phyloP scores from a whole-genome alignment of 2,113 vertebrate species.

The Halichoeres trimaculatus region DNA sequence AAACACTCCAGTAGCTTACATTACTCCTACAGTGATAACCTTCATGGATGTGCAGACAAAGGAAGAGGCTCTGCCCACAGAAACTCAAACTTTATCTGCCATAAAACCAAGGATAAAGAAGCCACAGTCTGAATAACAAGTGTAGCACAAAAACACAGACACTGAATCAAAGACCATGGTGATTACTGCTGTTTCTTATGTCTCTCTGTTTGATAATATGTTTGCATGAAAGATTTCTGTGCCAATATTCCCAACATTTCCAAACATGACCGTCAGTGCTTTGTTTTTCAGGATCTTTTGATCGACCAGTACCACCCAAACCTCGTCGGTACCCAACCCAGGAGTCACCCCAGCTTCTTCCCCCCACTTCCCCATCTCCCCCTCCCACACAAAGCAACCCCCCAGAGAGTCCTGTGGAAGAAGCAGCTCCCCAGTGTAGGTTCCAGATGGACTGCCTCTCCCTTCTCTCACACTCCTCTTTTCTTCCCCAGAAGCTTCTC shows the following conservation, averaged over 20 bases:
- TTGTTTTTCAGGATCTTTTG: slow-evolving; percentile 43
- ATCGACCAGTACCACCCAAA: slow-evolving; percentile 59
- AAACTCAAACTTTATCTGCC: slow-evolving; percentile 22
- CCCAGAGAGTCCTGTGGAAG: slow-evolving; percentile 30
- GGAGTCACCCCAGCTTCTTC: slow-evolving; percentile 30
- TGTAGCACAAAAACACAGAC: background rate
- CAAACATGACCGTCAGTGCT: slow-evolving; percentile 22
- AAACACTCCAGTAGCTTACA: slow-evolving; percentile 1
- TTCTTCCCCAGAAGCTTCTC: slow-evolving; percentile 29
- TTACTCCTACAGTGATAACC: slow-evolving; percentile 8
- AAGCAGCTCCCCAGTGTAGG: slow-evolving; percentile 66
- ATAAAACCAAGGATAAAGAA: slow-evolving; percentile 12
- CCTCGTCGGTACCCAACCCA: slow-evolving; percentile 34
- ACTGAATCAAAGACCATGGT: background rate
- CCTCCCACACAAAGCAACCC: slow-evolving; percentile 39
- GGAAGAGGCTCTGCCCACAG: slow-evolving; percentile 8
- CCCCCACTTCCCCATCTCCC: slow-evolving; percentile 24
- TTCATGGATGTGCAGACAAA: slow-evolving; percentile 7
- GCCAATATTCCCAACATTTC: slow-evolving; percentile 8
- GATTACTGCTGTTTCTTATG: background rate
- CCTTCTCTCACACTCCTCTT: slow-evolving; percentile 9
- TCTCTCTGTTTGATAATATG: background rate
- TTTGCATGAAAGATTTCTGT: slow-evolving; percentile 5
- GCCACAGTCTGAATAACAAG: slow-evolving; percentile 11
- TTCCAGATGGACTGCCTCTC: slow-evolving; percentile 45